Evolutionary conservation across 2,888 invertebrate genomes (phyloP).

Genomic region (Electrophaes corylata): DNA sequence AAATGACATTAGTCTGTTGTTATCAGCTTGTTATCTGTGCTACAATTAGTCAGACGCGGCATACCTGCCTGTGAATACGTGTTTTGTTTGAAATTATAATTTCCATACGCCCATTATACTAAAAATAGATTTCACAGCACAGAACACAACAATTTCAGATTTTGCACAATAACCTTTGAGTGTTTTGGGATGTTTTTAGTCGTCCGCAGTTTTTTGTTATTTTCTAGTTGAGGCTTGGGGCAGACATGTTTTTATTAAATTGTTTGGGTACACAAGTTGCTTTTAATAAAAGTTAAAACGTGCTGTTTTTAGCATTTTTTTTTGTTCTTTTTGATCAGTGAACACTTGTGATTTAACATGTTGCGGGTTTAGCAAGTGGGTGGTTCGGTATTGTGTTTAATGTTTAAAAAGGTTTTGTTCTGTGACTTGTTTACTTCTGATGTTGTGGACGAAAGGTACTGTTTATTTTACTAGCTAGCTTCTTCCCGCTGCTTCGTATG

Average conservation of each 20-base stretch:
- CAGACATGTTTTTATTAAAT: not conserved
- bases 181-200: not conserved
- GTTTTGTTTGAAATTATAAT: constrained; percentile 16
- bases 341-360: not conserved
- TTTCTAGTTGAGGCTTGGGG: not conserved
- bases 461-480: not conserved
- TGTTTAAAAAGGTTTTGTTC: constrained; percentile 61
- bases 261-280: not conserved
- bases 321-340: not conserved
- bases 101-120: constrained; percentile 10
- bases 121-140: not conserved
- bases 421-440: constrained; percentile 57
- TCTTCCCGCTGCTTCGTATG: too few relatives aligned
- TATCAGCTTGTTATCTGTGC: constrained; percentile 25
- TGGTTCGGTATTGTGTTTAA: constrained; percentile 25
- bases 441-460: constrained; percentile 51
- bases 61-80: constrained; percentile 19
- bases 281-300: constrained; percentile 11
- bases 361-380: constrained; percentile 4
- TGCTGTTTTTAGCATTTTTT: constrained; percentile 1
- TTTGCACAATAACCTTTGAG: not conserved
- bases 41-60: constrained; percentile 29
- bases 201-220: not conserved
- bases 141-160: not conserved
- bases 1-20: constrained; percentile 21